Evolutionary conservation across 2,797 vertebrate genomes (phyloP), one percentile per base, ranked within the genome.

Genomic region (Gadopsis bispinosus): DNA sequence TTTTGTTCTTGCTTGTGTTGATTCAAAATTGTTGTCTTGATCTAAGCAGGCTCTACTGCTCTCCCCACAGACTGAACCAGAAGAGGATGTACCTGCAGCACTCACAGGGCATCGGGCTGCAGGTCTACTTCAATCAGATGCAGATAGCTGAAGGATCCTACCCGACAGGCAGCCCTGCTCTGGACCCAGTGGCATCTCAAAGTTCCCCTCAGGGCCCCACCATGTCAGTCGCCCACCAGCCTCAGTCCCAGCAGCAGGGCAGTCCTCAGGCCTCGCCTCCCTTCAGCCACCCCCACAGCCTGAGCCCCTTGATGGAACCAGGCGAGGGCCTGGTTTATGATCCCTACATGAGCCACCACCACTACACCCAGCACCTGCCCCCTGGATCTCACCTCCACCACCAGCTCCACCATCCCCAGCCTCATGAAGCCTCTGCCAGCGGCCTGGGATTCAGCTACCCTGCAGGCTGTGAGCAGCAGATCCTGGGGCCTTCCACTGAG

Each of bases 101-200:
- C 85, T 95, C 97, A n/a, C 98, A 99, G 92, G 88, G 93, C 62
- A 54, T 88, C 80, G 93, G 93, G 10, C 96, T 99, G 80, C 98
- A 97, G 88, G 90, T 95, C 0, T 99, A 99, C 90, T 99, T 99
- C 84, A 99, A 99, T 93, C 98, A 99, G 96, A 98, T 99, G 97
- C 98, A 99, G 87, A 99, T 99, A 73, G 98, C 95, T 0, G 98
- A 99, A 91, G 95, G 94, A 68, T 94, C 97, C 0, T 99, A 96
- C 83, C 91, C 95, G 1, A n/a, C 94, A 0, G 76, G 87, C 19
- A 94, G 73, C 60, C 81, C 55, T 35, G 11, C 76, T 53, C 59
- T 96, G 87, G 92, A 97, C 94, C 91, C 56, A 0, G 55, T 63
- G 0, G 73, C 70, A 0, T 33, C 91, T 55, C 92, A 93, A 89